phyloP scores from a whole-genome alignment of 2,797 vertebrate genomes.

The Pipistrellus nathusii region DNA sequence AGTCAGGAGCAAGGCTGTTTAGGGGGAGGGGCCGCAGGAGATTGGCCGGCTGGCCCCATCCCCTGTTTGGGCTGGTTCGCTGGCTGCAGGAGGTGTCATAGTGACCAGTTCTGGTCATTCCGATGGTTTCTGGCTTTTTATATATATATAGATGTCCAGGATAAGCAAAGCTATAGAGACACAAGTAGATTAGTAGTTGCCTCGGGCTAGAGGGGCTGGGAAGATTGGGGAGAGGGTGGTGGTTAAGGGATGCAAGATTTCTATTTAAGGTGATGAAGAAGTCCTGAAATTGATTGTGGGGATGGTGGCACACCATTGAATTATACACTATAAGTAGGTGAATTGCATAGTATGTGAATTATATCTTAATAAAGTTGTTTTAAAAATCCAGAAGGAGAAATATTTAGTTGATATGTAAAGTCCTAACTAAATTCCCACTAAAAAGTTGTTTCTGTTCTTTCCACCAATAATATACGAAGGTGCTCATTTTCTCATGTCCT shows the following conservation, averaged over 20 bases:
- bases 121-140: no score
- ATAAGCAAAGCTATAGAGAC: not conserved
- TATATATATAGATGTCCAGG: not conserved
- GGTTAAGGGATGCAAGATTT: not conserved
- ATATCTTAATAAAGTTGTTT: not conserved
- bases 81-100: no score
- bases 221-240: not conserved
- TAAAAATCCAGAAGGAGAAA: not conserved
- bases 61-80: fast-evolving
- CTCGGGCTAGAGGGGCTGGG: not conserved
- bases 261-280: not conserved
- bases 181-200: not conserved
- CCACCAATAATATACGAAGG: not conserved
- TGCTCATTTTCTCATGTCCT: not conserved
- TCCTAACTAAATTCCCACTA: not conserved
- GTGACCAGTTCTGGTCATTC: no score
- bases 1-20: no score
- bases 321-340: not conserved
- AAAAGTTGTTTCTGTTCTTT: not conserved
- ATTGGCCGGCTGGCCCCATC: no score
- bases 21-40: no score
- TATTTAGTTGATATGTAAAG: not conserved
- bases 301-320: not conserved
- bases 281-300: not conserved
- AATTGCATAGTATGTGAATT: not conserved